phyloP scores from a whole-genome alignment of 64 coral and sea anemone species.

The Montipora efflorescens region DNA sequence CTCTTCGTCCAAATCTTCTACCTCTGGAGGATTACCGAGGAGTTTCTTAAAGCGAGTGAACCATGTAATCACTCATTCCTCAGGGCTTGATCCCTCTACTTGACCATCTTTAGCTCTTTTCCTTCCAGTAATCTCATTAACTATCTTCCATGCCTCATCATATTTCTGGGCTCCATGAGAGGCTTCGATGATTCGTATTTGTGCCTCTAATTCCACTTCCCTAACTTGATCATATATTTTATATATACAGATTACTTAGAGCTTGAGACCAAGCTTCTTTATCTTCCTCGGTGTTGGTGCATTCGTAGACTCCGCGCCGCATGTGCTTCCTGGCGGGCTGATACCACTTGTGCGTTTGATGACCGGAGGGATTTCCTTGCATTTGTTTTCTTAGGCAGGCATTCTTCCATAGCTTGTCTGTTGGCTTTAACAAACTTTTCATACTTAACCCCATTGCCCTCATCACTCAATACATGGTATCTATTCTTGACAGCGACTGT shows the following conservation, averaged over 20 bases:
- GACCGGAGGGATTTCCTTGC: constrained; percentile 28
- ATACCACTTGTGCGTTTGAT: constrained; percentile 36
- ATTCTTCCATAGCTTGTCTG: constrained; percentile 50
- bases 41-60: constrained; percentile 53
- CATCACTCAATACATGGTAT: constrained; percentile 1
- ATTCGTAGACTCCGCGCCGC: constrained; percentile 39
- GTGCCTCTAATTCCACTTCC: constrained; percentile 51
- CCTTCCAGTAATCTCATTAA: constrained; percentile 60
- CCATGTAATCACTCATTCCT: constrained; percentile 35
- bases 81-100: constrained; percentile 34
- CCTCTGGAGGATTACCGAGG: constrained; percentile 47
- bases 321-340: constrained; percentile 46
- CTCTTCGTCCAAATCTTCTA: constrained; percentile 4
- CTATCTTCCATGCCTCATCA: constrained; percentile 56
- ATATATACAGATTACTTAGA: constrained; percentile 59
- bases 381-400: constrained; percentile 49
- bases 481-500: constrained; percentile 33
- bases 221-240: constrained; percentile 50
- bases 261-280: constrained; percentile 46
- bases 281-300: constrained; percentile 38
- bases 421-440: constrained; percentile 64
- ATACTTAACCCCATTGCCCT: constrained; percentile 42
- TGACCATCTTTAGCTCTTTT: constrained; percentile 70
- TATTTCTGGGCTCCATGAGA: constrained; percentile 40
- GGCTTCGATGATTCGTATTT: constrained; percentile 52